Conservation (phyloP, 2,797 vertebrate species). For the Coilia nasus region DNA sequence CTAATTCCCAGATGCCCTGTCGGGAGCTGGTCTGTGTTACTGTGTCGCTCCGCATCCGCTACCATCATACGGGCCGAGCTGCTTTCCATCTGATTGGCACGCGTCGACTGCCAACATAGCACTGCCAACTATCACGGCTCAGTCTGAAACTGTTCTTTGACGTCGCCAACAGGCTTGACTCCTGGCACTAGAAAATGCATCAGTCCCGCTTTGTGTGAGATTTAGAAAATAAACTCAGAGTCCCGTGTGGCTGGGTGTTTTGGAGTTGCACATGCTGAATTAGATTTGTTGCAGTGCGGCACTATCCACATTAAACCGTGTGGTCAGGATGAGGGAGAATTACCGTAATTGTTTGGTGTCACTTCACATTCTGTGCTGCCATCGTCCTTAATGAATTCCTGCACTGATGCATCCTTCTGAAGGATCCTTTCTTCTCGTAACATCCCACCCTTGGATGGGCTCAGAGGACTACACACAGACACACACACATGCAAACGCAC, state of each 20-base stretch:
- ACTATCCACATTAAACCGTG: background rate
- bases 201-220: background rate
- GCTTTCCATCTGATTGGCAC: constrained; percentile 13
- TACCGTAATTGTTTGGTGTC: background rate
- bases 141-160: background rate
- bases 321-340: constrained; percentile 8
- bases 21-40: background rate
- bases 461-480: background rate
- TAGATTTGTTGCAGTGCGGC: background rate
- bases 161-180: background rate
- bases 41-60: constrained; percentile 14
- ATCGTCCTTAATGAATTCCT: background rate
- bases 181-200: background rate
- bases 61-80: background rate
- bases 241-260: background rate
- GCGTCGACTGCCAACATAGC: background rate
- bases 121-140: constrained; percentile 1
- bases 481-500: background rate
- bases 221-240: background rate
- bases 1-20: background rate
- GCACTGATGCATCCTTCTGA: background rate
- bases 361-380: background rate
- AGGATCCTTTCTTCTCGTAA: background rate
- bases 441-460: background rate
- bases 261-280: background rate